A percentile compares a stretch with the other conserved stretches of the same genome.
These are phyloP conservation scores for Phenganax stokvisi DNA, from an alignment of 92 coral and sea anemone species.

Conservation along the genomic window DNA sequence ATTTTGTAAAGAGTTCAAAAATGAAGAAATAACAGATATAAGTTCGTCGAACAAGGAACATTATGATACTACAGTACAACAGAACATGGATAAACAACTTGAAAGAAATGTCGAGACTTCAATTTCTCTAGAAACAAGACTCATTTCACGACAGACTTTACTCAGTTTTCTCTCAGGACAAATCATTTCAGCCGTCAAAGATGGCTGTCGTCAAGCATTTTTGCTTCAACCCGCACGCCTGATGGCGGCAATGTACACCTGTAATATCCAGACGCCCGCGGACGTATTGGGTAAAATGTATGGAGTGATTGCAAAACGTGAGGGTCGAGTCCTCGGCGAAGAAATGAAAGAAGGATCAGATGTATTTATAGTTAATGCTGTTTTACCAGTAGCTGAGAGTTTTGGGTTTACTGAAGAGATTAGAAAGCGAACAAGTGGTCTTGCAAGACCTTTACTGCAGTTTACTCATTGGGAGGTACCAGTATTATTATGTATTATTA, in stretches of 20 bases:
- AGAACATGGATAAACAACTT: background rate
- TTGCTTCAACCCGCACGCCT: constrained; percentile 86
- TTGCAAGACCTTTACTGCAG: constrained; percentile 88
- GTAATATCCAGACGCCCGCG: constrained; percentile 94
- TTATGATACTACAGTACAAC: background rate
- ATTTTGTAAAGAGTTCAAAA: background rate
- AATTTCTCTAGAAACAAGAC: background rate
- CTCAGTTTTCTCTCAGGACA: constrained; percentile 91
- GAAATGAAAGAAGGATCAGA: constrained; percentile 97
- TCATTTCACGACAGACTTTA: constrained; percentile 15
- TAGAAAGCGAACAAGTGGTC: constrained; percentile 88
- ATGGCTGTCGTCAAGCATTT: constrained; percentile 96
- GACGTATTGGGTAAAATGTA: constrained; percentile 97
- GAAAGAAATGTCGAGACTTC: background rate
- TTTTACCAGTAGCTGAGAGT: constrained; percentile 95
- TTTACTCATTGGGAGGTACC: constrained; percentile 99
- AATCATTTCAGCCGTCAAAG: constrained; percentile 93
- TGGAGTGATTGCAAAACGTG: constrained; percentile 84
- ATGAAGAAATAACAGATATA: background rate
- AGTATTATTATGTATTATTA: background rate
- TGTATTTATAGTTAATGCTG: constrained; percentile 94
- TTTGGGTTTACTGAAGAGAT: constrained; percentile 96
- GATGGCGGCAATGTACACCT: constrained; percentile 98
- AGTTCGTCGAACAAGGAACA: background rate
- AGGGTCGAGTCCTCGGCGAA: constrained; percentile 90